phyloP scores from a whole-genome alignment of 53 echinoderm and acorn worm genomes.

The Astropecten irregularis region DNA sequence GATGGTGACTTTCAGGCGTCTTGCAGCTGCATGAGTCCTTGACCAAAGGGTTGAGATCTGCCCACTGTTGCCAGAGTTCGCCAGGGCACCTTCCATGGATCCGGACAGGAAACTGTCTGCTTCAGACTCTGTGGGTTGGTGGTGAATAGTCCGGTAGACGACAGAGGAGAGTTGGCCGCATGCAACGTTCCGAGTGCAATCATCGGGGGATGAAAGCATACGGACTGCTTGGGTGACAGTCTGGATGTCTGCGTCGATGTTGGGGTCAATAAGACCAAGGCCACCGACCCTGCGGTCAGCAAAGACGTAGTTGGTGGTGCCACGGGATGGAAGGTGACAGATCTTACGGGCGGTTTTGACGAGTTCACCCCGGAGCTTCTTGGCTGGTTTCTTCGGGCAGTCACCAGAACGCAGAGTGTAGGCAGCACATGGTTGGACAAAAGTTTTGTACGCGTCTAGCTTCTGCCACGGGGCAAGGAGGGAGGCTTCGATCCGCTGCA shows the following conservation, averaged over 20 bases:
- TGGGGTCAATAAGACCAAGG: slow-evolving; percentile 13
- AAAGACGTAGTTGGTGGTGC: slow-evolving; percentile 10
- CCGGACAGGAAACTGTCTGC: too few species aligned
- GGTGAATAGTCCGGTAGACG: too few species aligned
- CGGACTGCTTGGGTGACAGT: slow-evolving; percentile 26
- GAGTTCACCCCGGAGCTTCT: not conserved
- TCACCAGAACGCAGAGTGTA: slow-evolving; percentile 16
- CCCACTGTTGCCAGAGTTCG: too few species aligned
- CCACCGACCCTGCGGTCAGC: slow-evolving; percentile 12
- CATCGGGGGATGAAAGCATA: slow-evolving; percentile 25
- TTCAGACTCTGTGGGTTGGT: too few species aligned
- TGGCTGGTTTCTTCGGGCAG: not conserved
- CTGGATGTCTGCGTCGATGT: slow-evolving; percentile 27
- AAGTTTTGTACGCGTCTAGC: slow-evolving; percentile 11
- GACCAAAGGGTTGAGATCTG: too few species aligned
- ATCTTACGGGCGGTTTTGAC: not conserved
- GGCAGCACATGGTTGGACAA: slow-evolving; percentile 7
- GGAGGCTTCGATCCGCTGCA: not conserved
- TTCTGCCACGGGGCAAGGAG: slow-evolving; percentile 53
- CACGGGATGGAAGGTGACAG: slow-evolving; percentile 3
- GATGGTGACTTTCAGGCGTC: too few species aligned
- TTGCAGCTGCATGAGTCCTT: too few species aligned
- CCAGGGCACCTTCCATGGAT: too few species aligned
- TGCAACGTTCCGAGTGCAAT: not conserved
- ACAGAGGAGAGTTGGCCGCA: too few species aligned